Base-by-base conservation (phyloP, 2,888 invertebrate species). In the Tenthredo mesomela region DNA sequence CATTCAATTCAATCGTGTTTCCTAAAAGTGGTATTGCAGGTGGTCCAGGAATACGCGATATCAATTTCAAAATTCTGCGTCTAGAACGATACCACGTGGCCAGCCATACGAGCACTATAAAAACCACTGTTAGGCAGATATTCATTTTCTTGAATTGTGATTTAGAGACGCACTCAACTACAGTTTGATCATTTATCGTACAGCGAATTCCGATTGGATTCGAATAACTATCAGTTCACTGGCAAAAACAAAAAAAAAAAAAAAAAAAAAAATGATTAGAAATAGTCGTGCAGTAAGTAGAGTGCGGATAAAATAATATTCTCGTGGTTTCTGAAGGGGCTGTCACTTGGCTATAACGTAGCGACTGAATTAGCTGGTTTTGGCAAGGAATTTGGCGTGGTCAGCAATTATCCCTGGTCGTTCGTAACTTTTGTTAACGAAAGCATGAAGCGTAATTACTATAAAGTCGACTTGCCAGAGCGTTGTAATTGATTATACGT, bases 21-120 rank as follows among this genome's bases (percentile, higher is more conserved):
- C 96, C 96, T 84, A 96, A 90, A 21, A 96, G 88, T 0, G 96
- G 96, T 82, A 95, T 89, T 4, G 94, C 93, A 0, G 94, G 93
- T 15, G 96, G 96, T 78, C 96, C 95, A 10, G 95, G 95, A 84
- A 96, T 94, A 89, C 94, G 93, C 70, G 94, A 94, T 84, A 95
- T 93, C 84, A 94, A 91, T 86, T 93, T 92, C 67, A 94, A 93
- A 88, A 94, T 89, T 83, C 93, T 91, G 54, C 92, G 90, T 71
- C 94, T 87, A 12, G 71, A 25, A 50, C n/a, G 29, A 65, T 67
- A 82, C 82, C 82, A 82, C 25, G 47, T 70, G 82, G 15, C 43
- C 67, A 65, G 33, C 70, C 82, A 70, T 47, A 40, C 29, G 10
- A 65, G 18, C 3, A n/a, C 67, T 29, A 67, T 70, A 5, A 82